phyloP scores from a whole-genome alignment of 2,113 vertebrate species.

The Electrona antarctica region DNA sequence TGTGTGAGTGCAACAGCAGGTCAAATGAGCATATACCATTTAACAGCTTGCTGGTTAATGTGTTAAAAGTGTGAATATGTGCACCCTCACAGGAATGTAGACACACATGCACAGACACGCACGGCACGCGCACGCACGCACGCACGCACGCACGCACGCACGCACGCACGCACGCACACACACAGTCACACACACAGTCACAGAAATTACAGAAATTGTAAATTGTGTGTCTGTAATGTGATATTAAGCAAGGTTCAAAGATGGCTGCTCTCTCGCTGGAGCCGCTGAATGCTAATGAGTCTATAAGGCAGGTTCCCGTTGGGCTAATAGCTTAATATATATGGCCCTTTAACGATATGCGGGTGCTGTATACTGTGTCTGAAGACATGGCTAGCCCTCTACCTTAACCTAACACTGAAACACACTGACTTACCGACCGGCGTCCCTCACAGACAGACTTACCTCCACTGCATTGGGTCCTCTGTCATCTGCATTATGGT shows the following conservation, averaged over 20 bases:
- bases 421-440: slow-evolving; percentile 79
- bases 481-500: slow-evolving; percentile 87
- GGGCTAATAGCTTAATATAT: too few species aligned
- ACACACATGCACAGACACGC: too few species aligned
- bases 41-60: slow-evolving; percentile 36
- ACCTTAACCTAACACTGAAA: slow-evolving; percentile 26
- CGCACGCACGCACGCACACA: neutral
- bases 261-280: too few species aligned
- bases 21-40: slow-evolving; percentile 60
- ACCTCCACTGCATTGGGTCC: slow-evolving; percentile 93
- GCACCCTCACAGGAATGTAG: too few species aligned
- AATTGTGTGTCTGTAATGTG: too few species aligned
- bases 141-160: neutral
- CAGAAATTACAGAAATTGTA: neutral
- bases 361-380: too few species aligned
- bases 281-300: too few species aligned
- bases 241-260: too few species aligned
- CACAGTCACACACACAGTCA: neutral
- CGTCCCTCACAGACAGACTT: slow-evolving; percentile 78
- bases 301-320: too few species aligned
- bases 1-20: neutral
- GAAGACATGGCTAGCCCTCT: too few species aligned
- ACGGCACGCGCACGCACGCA: neutral
- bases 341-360: too few species aligned
- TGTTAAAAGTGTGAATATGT: slow-evolving; percentile 45